These are phyloP conservation scores for Micronycteris hirsuta DNA, from an alignment of 2,113 vertebrate genomes.

Conservation along the genomic window DNA sequence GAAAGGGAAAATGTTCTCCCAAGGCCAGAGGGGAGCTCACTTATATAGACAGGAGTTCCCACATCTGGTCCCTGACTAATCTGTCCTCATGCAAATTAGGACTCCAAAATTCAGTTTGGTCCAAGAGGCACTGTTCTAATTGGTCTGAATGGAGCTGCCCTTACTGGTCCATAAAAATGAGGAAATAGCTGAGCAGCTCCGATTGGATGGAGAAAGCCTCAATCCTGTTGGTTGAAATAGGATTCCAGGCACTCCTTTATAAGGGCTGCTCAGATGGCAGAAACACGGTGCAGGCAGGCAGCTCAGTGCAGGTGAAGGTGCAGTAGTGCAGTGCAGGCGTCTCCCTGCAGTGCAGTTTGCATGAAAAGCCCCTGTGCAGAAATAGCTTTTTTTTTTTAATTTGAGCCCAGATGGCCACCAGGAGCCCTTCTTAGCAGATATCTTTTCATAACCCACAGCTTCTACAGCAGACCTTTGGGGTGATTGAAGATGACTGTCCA, in stretches of 20 bases:
- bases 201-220: not conserved
- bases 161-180: not conserved
- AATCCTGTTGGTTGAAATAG: too few species aligned
- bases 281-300: too few species aligned
- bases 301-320: too few species aligned
- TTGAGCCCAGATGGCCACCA: not conserved
- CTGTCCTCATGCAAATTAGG: not conserved
- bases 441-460: not conserved
- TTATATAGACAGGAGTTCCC: too few species aligned
- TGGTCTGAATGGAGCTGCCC: not conserved
- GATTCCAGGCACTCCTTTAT: too few species aligned
- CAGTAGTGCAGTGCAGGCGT: too few species aligned
- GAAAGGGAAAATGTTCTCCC: not conserved
- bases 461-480: conserved; percentile 77
- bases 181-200: not conserved
- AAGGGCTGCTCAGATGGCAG: too few species aligned
- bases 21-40: too few species aligned
- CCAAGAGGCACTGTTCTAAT: not conserved
- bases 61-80: not conserved
- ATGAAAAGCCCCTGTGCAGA: too few species aligned
- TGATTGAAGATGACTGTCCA: conserved; percentile 75
- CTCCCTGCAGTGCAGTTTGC: too few species aligned
- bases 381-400: not conserved
- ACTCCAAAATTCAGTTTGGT: not conserved
- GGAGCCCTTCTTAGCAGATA: not conserved